These are phyloP conservation scores for Lepilemur ruficaudatus DNA, from an alignment of 2,797 vertebrate genomes.

Conservation along the genomic window DNA sequence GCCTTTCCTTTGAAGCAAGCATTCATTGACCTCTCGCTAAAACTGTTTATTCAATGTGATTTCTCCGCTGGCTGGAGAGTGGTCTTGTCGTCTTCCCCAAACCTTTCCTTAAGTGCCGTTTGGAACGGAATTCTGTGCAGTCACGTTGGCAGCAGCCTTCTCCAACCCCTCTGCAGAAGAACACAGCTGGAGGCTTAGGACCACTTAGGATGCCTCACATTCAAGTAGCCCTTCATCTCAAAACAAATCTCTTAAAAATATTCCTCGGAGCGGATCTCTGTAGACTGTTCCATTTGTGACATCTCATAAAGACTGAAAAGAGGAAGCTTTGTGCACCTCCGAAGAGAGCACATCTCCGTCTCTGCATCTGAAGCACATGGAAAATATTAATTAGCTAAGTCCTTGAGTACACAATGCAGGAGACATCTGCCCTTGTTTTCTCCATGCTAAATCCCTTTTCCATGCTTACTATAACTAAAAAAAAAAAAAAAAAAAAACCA, in stretches of 20 bases:
- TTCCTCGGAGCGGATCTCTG: slow-evolving; percentile 76
- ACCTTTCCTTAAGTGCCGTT: slow-evolving; percentile 71
- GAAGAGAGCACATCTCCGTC: slow-evolving; percentile 43
- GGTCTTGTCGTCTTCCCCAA: slow-evolving; percentile 76
- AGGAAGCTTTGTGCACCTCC: slow-evolving; percentile 42
- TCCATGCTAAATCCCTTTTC: slow-evolving; percentile 63
- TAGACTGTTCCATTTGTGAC: slow-evolving; percentile 65
- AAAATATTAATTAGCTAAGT: slow-evolving; percentile 77
- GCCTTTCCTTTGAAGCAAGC: slow-evolving; percentile 12
- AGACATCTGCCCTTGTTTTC: slow-evolving; percentile 68
- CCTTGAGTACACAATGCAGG: slow-evolving; percentile 57
- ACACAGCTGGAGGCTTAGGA: slow-evolving; percentile 77
- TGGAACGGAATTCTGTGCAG: slow-evolving; percentile 69
- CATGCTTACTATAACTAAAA: slow-evolving; percentile 56
- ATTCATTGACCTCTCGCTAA: slow-evolving; percentile 70
- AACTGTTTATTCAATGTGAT: slow-evolving; percentile 77
- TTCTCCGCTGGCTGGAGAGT: slow-evolving; percentile 68
- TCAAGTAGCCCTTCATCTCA: slow-evolving; percentile 77
- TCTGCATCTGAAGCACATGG: slow-evolving; percentile 61
- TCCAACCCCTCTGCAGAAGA: slow-evolving; percentile 65
- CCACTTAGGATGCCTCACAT: slow-evolving; percentile 66
- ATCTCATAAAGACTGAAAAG: slow-evolving; percentile 40
- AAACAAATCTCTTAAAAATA: slow-evolving; percentile 82
- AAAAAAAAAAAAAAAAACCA: slow-evolving; percentile 19
- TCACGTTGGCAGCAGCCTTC: slow-evolving; percentile 64